Evolutionary conservation across 2,888 invertebrate species (phyloP).

Genomic region (Sesia bembeciformis): DNA sequence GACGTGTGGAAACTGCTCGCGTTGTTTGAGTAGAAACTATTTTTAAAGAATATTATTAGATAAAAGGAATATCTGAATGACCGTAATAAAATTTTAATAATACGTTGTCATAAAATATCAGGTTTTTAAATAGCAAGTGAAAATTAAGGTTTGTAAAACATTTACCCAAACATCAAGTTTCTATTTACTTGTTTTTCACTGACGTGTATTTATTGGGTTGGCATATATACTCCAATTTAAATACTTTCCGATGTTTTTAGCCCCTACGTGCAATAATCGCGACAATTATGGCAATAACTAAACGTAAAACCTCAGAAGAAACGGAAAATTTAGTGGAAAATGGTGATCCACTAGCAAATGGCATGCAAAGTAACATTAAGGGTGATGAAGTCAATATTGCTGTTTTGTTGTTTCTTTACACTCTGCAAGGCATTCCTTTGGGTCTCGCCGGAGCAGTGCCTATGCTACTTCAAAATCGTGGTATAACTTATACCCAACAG

Average conservation of each 20-base stretch:
- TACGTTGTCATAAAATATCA: too few species aligned
- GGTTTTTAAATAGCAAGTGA: slow-evolving; percentile 11
- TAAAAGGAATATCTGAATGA: too few species aligned
- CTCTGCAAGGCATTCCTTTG: slow-evolving; percentile 95
- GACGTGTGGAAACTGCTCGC: too few species aligned
- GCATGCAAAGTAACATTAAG: slow-evolving; percentile 66
- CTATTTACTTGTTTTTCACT: slow-evolving; percentile 14
- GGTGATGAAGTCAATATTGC: slow-evolving; percentile 89
- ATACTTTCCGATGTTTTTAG: slow-evolving; percentile 19
- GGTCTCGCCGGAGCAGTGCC: slow-evolving; percentile 96
- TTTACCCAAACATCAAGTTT: not conserved
- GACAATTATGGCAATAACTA: slow-evolving; percentile 55
- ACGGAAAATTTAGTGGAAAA: slow-evolving; percentile 59
- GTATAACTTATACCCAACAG: slow-evolving; percentile 96
- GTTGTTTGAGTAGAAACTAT: too few species aligned
- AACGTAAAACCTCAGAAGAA: slow-evolving; percentile 51
- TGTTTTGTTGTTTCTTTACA: slow-evolving; percentile 92
- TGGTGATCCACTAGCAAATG: slow-evolving; percentile 35
- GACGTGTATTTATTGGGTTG: slow-evolving; percentile 49
- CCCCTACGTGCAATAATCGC: slow-evolving; percentile 38
- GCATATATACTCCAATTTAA: slow-evolving; percentile 12
- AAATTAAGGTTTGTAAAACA: slow-evolving; percentile 49
- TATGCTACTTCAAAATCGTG: slow-evolving; percentile 93
- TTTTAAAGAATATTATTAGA: too few species aligned
- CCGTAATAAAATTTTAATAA: too few species aligned